Conservation (phyloP, 2,888 invertebrate genomes). For the Bombylius discolor region DNA sequence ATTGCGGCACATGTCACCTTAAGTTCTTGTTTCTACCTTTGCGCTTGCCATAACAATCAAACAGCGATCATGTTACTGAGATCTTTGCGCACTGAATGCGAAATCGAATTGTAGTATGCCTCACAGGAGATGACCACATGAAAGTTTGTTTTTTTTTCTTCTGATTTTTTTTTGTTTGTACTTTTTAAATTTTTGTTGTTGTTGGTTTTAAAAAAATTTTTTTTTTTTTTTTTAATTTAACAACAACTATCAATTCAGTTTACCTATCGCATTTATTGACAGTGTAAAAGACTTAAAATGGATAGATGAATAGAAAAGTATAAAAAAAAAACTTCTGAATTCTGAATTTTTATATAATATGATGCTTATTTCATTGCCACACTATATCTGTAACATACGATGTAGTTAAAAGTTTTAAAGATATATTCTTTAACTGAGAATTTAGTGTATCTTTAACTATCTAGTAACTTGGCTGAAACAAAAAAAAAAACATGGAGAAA, state of each 20-base stretch:
- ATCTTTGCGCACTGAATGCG: slow-evolving; percentile 7
- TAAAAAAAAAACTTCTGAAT: not conserved
- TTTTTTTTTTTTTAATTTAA: too few species aligned
- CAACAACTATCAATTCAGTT: too few species aligned
- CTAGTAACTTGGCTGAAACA: too few species aligned
- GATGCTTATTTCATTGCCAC: too few species aligned
- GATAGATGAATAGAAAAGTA: not conserved
- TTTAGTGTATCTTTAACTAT: too few species aligned
- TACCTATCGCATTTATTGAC: not conserved
- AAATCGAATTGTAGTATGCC: slow-evolving; percentile 1
- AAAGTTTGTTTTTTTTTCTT: not conserved
- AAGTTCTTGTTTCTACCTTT: slow-evolving; percentile 13
- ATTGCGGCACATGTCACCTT: slow-evolving; percentile 19
- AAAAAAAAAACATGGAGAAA: too few species aligned
- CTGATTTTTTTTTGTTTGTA: too few species aligned
- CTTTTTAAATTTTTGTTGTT: too few species aligned
- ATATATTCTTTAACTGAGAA: too few species aligned
- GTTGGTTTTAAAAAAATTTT: too few species aligned
- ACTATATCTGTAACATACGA: too few species aligned
- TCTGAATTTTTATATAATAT: not conserved
- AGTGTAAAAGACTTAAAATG: not conserved
- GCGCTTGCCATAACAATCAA: slow-evolving; percentile 16
- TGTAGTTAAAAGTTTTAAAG: too few species aligned
- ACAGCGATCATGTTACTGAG: slow-evolving; percentile 18
- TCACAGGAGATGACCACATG: slow-evolving; percentile 7